phyloP scores from a whole-genome alignment of 1,140 invertebrate genomes.

The Magallana gigas region DNA sequence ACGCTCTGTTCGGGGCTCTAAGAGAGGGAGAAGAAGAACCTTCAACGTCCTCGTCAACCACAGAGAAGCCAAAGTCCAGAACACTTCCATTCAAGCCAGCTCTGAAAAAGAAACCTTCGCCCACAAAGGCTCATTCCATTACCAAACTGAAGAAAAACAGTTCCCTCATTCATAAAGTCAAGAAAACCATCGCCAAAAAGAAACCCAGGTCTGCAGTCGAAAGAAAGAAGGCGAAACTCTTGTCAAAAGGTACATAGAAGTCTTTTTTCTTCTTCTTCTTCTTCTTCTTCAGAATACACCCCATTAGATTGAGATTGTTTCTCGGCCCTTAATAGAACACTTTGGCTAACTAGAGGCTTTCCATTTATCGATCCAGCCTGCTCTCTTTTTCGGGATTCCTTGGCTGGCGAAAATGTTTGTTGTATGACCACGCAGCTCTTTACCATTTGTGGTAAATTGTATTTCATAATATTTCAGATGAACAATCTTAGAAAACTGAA shows the following conservation, averaged over 20 bases:
- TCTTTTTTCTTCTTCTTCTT: neutral
- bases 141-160: conserved; percentile 38
- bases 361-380: too few species aligned
- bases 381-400: too few species aligned
- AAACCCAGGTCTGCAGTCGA: neutral
- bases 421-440: too few species aligned
- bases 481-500: conserved; percentile 5
- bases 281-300: too few species aligned
- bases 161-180: neutral
- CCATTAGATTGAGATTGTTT: too few species aligned
- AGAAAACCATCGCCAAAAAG: conserved; percentile 25
- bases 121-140: conserved; percentile 47
- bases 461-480: conserved; percentile 22
- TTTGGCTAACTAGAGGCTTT: too few species aligned
- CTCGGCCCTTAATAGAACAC: too few species aligned
- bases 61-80: neutral
- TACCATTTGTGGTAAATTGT: too few species aligned
- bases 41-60: conserved; percentile 24
- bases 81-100: neutral
- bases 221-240: conserved; percentile 26
- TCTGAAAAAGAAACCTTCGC: conserved; percentile 39
- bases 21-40: conserved; percentile 34
- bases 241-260: neutral
- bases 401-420: too few species aligned
- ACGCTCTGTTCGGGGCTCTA: conserved; percentile 59